phyloP scores from a whole-genome alignment of 2,888 invertebrate species.

The Diachrysia chrysitis region DNA sequence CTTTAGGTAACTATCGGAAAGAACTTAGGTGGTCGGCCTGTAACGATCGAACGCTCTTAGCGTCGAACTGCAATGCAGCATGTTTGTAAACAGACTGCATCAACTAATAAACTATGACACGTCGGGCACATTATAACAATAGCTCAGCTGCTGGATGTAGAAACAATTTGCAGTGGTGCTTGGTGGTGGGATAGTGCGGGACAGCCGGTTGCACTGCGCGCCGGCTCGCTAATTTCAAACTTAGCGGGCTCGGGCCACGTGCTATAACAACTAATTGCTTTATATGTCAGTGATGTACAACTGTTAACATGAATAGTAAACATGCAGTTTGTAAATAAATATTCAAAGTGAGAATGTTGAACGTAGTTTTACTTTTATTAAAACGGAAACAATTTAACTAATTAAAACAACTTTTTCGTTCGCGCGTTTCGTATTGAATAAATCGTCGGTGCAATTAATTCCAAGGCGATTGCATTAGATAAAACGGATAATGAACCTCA shows the following conservation, averaged over 20 bases:
- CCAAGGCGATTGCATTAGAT: conserved; percentile 36
- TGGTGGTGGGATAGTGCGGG: conserved; percentile 28
- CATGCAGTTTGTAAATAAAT: conserved; percentile 5
- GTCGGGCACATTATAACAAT: conserved; percentile 57
- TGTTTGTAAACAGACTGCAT: conserved; percentile 73
- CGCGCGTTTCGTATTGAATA: conserved; percentile 5
- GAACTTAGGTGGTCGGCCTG: conserved; percentile 60
- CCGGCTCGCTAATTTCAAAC: conserved; percentile 36
- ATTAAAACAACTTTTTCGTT: conserved; percentile 17
- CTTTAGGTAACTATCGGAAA: conserved; percentile 85
- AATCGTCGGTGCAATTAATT: conserved; percentile 27
- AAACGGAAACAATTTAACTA: not conserved
- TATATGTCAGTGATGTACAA: conserved; percentile 27
- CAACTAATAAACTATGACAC: conserved; percentile 60
- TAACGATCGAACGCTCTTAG: conserved; percentile 58
- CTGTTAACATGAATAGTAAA: conserved; percentile 19
- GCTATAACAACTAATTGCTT: conserved; percentile 54
- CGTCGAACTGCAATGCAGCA: conserved; percentile 66
- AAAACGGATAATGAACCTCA: conserved; percentile 41
- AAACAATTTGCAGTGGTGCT: conserved; percentile 34
- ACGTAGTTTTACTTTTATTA: not conserved
- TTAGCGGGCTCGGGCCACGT: conserved; percentile 60
- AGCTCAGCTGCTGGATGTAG: conserved; percentile 46
- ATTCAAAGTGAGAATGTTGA: conserved; percentile 10
- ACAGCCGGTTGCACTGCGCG: conserved; percentile 22